Percentiles rank a stretch among this genome's conserved stretches.
These are phyloP conservation scores for Panagrolaimus sp. DNA, from an alignment of 1,140 invertebrate species.

Conservation along the genomic window DNA sequence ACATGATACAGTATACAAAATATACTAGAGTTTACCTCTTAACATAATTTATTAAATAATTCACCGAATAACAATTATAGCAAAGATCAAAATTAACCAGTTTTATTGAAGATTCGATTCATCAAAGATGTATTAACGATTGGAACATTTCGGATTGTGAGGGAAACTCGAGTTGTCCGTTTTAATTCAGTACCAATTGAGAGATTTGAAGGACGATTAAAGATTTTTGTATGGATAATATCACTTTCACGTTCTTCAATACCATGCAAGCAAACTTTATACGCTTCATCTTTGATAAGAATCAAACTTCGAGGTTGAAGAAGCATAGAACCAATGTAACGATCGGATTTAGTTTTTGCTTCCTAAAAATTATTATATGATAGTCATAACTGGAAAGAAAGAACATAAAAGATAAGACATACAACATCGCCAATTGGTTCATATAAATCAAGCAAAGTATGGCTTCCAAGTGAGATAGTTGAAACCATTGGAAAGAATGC, in stretches of 20 bases:
- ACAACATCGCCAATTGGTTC: conserved; percentile 59
- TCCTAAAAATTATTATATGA: conserved; percentile 4
- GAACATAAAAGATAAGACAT: conserved; percentile 28
- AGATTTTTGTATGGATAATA: conserved; percentile 66
- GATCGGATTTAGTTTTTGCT: conserved; percentile 50
- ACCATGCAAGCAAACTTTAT: conserved; percentile 78
- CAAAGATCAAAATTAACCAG: too few relatives aligned
- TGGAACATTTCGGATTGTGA: conserved; percentile 88
- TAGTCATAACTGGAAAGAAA: background rate
- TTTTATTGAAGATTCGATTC: background rate
- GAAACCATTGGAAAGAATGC: conserved; percentile 85
- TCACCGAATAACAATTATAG: too few relatives aligned
- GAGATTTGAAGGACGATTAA: conserved; percentile 66
- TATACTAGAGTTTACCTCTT: too few relatives aligned
- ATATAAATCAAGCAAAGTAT: conserved; percentile 80
- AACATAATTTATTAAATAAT: too few relatives aligned
- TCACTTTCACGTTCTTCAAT: conserved; percentile 75
- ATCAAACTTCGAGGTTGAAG: conserved; percentile 81
- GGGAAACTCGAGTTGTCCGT: conserved; percentile 74
- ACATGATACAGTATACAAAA: too few relatives aligned
- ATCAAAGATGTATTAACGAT: conserved; percentile 65
- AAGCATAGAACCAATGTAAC: conserved; percentile 67
- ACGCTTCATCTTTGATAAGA: conserved; percentile 76
- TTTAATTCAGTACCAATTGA: conserved; percentile 65
- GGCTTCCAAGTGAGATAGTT: conserved; percentile 83